These are phyloP conservation scores for Leucosticte australis DNA, from an alignment of 2,113 vertebrate species.

Conservation along the genomic window DNA sequence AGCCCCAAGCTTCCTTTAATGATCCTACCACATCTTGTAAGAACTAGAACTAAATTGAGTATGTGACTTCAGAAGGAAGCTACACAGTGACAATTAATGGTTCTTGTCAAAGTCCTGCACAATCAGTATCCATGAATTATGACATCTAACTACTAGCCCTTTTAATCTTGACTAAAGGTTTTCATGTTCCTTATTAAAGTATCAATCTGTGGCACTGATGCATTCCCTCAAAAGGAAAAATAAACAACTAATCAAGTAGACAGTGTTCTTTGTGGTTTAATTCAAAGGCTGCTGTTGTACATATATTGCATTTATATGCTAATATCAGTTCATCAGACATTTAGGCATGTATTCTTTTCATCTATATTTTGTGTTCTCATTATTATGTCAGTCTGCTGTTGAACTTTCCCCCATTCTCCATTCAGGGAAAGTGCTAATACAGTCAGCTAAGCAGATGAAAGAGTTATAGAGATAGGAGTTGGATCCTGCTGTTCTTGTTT, in stretches of 20 bases:
- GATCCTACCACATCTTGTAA: conserved; percentile 68
- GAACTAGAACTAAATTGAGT: conserved; percentile 68
- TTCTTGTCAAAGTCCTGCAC: conserved; percentile 63
- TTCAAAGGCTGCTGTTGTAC: conserved; percentile 51
- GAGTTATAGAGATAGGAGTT: background rate
- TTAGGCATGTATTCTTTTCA: conserved; percentile 47
- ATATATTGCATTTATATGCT: conserved; percentile 39
- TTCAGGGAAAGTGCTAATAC: conserved; percentile 30
- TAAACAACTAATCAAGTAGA: conserved; percentile 64
- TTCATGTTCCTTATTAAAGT: conserved; percentile 61
- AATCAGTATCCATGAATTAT: conserved; percentile 65
- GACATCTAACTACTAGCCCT: conserved; percentile 31
- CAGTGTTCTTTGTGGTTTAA: conserved; percentile 53
- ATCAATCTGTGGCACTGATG: conserved; percentile 50
- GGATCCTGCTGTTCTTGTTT: conserved; percentile 32
- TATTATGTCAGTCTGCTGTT: conserved; percentile 51
- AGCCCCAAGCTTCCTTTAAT: conserved; percentile 76
- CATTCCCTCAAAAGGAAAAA: conserved; percentile 56
- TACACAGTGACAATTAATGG: conserved; percentile 72
- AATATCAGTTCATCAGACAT: conserved; percentile 39
- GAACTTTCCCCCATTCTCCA: conserved; percentile 28
- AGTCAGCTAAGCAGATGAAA: conserved; percentile 42
- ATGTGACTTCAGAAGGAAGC: conserved; percentile 68
- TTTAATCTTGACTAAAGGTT: conserved; percentile 61
- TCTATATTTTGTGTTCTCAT: conserved; percentile 39